phyloP scores from a whole-genome alignment of 1,140 invertebrate species.

The Atta colombica region DNA sequence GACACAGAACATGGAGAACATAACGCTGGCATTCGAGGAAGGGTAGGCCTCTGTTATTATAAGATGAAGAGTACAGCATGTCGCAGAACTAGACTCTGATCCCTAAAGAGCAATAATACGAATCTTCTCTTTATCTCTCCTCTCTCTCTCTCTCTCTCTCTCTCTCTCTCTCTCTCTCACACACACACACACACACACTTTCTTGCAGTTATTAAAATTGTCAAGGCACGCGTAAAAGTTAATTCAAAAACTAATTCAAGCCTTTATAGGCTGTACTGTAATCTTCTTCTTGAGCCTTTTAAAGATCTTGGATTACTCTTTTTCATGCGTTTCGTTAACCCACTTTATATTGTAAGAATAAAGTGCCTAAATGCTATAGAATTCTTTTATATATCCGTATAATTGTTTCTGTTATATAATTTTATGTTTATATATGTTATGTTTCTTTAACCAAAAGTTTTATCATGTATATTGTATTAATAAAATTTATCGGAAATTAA shows the following conservation, averaged over 20 bases:
- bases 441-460: not conserved
- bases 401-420: not conserved
- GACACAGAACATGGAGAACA: constrained; percentile 49
- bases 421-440: not conserved
- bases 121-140: constrained; percentile 83
- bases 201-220: constrained; percentile 81
- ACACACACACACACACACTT: too few relatives aligned
- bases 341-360: constrained; percentile 43
- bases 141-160: constrained; percentile 40
- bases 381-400: not conserved
- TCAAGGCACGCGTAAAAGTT: constrained; percentile 64
- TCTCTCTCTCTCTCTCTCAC: not conserved
- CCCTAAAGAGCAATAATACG: constrained; percentile 87
- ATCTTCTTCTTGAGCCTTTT: constrained; percentile 73
- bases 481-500: not conserved
- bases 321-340: constrained; percentile 76
- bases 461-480: not conserved
- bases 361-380: not conserved
- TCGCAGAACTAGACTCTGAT: constrained; percentile 82
- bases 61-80: constrained; percentile 79
- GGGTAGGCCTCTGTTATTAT: constrained; percentile 83
- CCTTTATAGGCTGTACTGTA: constrained; percentile 75
- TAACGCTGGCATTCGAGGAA: constrained; percentile 68
- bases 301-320: constrained; percentile 59
- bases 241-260: constrained; percentile 78